Evolutionary conservation across 1,140 invertebrate species (phyloP).

Genomic region (Laupala kohalensis): DNA sequence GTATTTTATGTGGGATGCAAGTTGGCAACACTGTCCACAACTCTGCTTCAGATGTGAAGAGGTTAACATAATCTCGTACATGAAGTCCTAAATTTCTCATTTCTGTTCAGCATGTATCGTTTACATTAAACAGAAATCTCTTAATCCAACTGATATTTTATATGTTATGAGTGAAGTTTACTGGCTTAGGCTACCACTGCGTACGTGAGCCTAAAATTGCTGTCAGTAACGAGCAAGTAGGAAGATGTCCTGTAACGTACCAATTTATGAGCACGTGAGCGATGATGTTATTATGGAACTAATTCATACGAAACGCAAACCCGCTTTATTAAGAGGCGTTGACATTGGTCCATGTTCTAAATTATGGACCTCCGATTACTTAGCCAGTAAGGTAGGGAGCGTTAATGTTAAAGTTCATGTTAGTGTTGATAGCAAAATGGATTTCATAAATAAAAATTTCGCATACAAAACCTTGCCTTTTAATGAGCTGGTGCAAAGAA

Average conservation of each 20-base stretch:
- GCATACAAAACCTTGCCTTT: conserved; percentile 38
- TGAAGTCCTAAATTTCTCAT: too few relatives aligned
- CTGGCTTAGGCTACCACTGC: too few relatives aligned
- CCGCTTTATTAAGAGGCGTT: conserved; percentile 32
- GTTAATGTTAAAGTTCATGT: conserved; percentile 39
- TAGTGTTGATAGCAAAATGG: conserved; percentile 29
- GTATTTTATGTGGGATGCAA: too few relatives aligned
- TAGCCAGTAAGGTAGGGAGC: conserved; percentile 26
- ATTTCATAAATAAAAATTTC: conserved; percentile 45
- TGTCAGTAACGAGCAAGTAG: too few relatives aligned
- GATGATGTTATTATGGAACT: neutral
- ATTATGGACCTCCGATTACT: conserved; percentile 38
- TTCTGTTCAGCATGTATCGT: too few relatives aligned
- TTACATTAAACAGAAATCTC: too few relatives aligned
- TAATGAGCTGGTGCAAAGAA: conserved; percentile 30
- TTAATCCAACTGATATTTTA: too few relatives aligned
- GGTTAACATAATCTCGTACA: too few relatives aligned
- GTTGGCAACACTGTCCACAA: too few relatives aligned
- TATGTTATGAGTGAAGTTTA: too few relatives aligned
- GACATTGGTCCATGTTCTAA: conserved; percentile 35
- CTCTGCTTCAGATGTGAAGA: too few relatives aligned
- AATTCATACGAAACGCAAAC: conserved; percentile 17
- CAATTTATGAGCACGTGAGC: conserved; percentile 3
- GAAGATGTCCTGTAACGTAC: neutral
- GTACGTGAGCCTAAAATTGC: too few relatives aligned